phyloP scores from a whole-genome alignment of 2,113 vertebrate genomes.

The Nymphicus hollandicus region DNA sequence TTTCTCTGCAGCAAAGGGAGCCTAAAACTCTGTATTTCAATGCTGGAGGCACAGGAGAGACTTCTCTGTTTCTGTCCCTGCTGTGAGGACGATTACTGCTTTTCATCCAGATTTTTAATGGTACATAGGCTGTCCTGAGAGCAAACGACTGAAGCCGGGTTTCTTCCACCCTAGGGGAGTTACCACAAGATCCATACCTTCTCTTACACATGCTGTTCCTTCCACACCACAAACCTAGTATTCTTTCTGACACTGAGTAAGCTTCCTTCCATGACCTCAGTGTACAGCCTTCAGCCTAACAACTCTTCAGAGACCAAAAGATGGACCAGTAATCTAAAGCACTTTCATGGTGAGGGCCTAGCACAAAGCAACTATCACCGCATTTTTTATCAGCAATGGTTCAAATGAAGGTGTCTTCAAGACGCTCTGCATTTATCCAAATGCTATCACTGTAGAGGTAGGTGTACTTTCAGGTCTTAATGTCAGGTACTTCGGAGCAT shows the following conservation, averaged over 20 bases:
- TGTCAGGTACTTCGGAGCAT: not conserved
- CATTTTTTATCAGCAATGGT: not conserved
- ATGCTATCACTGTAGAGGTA: not conserved
- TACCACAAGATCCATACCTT: not conserved
- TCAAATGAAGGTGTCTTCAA: not conserved
- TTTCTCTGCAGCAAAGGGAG: not conserved
- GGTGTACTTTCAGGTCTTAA: not conserved
- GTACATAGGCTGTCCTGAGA: not conserved
- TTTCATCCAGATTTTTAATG: not conserved
- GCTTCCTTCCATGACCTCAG: not conserved
- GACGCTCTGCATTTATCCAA: not conserved
- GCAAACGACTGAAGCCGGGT: not conserved
- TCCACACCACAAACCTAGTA: not conserved
- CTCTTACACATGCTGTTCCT: accelerated
- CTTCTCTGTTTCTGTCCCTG: not conserved
- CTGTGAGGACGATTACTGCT: not conserved
- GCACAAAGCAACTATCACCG: accelerated
- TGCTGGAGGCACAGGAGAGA: not conserved
- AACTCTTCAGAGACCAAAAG: not conserved
- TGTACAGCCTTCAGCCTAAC: not conserved
- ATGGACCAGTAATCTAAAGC: not conserved
- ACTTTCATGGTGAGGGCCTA: not conserved
- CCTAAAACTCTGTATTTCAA: not conserved
- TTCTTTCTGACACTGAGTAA: not conserved
- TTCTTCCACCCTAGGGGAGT: not conserved